Percentiles rank a stretch among this genome's conserved stretches.
Conservation (phyloP, 2,797 vertebrate genomes). For the Dendrocincla tyrannina region DNA sequence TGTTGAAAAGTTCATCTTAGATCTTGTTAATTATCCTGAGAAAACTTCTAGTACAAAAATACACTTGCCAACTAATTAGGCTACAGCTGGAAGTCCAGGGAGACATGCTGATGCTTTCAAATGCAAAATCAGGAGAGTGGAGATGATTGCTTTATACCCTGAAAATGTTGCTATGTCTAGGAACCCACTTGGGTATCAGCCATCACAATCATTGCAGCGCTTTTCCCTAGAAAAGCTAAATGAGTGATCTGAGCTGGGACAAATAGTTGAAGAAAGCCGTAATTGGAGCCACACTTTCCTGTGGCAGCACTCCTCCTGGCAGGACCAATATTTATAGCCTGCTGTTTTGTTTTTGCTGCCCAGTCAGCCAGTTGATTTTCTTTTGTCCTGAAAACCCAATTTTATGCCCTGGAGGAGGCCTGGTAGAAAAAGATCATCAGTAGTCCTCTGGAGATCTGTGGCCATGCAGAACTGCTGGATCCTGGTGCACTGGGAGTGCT, state of each 20-base stretch:
- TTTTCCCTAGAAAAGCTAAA: neutral
- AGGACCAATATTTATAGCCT: neutral
- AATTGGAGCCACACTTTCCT: neutral
- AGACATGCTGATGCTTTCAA: neutral
- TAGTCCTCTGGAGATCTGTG: neutral
- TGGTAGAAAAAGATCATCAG: neutral
- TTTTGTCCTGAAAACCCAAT: neutral
- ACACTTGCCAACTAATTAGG: neutral
- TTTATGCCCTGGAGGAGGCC: neutral
- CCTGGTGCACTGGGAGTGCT: neutral
- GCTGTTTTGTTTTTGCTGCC: constrained; percentile 5
- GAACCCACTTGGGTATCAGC: neutral
- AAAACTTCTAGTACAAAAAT: neutral
- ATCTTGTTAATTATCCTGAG: constrained; percentile 30
- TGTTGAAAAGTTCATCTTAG: neutral
- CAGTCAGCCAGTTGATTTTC: neutral
- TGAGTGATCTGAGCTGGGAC: neutral
- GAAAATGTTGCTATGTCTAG: neutral
- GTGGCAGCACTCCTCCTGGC: neutral
- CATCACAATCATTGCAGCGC: neutral
- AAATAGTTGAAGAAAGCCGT: neutral
- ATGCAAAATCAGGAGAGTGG: neutral
- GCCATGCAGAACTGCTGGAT: neutral
- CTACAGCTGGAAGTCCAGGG: neutral
- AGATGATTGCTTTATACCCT: neutral